Percentiles rank a stretch among this genome's conserved stretches.
These are phyloP conservation scores for Yponomeuta malinellus DNA, from an alignment of 2,888 invertebrate genomes.

Conservation along the genomic window DNA sequence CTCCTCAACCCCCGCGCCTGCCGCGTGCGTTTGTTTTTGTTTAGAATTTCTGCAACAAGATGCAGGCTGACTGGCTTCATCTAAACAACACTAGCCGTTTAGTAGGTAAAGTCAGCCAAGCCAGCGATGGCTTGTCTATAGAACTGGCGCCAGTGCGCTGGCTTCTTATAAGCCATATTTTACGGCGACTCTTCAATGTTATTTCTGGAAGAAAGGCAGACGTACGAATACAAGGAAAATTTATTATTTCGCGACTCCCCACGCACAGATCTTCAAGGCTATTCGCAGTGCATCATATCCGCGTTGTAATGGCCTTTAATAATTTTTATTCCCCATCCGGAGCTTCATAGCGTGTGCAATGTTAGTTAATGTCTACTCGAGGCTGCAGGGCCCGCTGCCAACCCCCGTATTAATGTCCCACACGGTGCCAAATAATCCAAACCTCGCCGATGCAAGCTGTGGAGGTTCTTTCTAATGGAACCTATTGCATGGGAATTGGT, in stretches of 20 bases:
- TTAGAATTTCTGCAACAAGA: no score
- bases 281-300: neutral
- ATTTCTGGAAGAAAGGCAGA: no score
- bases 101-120: no score
- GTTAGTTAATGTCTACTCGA: slow-evolving; percentile 11
- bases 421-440: slow-evolving; percentile 59
- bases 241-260: neutral
- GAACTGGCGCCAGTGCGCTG: no score
- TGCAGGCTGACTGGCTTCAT: no score
- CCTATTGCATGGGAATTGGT: slow-evolving; percentile 10
- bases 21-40: no score
- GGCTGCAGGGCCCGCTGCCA: slow-evolving; percentile 39
- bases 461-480: neutral
- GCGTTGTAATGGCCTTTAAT: slow-evolving; percentile 13
- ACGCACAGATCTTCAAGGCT: neutral
- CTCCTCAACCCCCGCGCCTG: no score
- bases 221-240: neutral
- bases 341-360: slow-evolving; percentile 11
- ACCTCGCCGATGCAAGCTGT: slow-evolving; percentile 9
- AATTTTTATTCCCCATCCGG: slow-evolving; percentile 10
- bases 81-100: no score
- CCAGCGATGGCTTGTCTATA: no score
- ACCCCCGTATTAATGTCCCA: slow-evolving; percentile 52
- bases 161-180: no score
- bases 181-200: no score